phyloP scores from a whole-genome alignment of 92 coral and sea anemone genomes.

The Epizoanthus ramosus region DNA sequence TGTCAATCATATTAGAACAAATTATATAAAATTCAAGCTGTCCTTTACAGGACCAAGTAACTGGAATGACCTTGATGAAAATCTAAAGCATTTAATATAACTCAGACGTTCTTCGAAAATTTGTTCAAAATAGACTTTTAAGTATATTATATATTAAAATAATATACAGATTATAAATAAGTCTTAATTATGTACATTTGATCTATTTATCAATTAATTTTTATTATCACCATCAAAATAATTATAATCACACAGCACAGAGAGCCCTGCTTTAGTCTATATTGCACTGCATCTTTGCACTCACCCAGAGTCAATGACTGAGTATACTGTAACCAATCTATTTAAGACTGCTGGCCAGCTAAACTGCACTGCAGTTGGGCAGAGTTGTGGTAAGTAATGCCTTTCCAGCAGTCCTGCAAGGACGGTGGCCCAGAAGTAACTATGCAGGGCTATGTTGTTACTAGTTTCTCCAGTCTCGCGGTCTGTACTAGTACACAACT shows the following conservation, averaged over 20 bases:
- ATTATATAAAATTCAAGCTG: no score
- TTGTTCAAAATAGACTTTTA: no score
- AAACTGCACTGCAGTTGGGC: slow-evolving; percentile 91
- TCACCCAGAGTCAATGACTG: slow-evolving; percentile 91
- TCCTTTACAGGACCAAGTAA: no score
- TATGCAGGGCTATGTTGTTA: slow-evolving; percentile 70
- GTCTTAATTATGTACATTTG: no score
- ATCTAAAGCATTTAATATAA: no score
- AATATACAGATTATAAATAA: no score
- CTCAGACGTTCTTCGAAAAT: no score
- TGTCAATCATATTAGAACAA: no score
- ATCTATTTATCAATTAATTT: no score
- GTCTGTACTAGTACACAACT: slow-evolving; percentile 80
- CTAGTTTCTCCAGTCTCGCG: slow-evolving; percentile 82
- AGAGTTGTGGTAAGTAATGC: slow-evolving; percentile 81
- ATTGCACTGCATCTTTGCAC: not conserved
- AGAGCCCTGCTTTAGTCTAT: no score
- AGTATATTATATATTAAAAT: no score
- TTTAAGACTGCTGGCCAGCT: slow-evolving; percentile 96
- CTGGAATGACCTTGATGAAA: no score
- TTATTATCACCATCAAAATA: not conserved
- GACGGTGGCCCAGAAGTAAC: slow-evolving; percentile 86
- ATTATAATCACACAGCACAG: not conserved
- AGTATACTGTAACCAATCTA: slow-evolving; percentile 88
- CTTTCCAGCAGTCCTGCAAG: slow-evolving; percentile 85